phyloP scores from a whole-genome alignment of 1,140 invertebrate genomes.

The Steinernema khuongi region DNA sequence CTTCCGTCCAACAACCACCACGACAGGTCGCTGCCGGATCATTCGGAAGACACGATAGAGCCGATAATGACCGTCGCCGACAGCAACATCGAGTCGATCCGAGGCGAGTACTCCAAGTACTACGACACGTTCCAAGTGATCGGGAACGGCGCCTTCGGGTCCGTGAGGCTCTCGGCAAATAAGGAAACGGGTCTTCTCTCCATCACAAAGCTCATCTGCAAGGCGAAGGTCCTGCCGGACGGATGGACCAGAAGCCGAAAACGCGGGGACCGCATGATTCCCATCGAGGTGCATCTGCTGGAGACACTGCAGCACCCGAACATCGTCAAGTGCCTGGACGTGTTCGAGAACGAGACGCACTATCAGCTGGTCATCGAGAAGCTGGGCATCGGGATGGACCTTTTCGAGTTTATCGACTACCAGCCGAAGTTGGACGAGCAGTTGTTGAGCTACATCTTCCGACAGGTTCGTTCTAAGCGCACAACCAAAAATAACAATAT shows the following conservation, averaged over 20 bases:
- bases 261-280: slow-evolving; percentile 60
- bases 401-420: slow-evolving; percentile 74
- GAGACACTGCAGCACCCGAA: slow-evolving; percentile 69
- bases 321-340: slow-evolving; percentile 70
- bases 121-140: slow-evolving; percentile 71
- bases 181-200: slow-evolving; percentile 67
- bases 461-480: slow-evolving; percentile 66
- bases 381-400: slow-evolving; percentile 73
- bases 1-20: slow-evolving; percentile 22
- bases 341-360: slow-evolving; percentile 70
- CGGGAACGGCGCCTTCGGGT: slow-evolving; percentile 72
- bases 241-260: slow-evolving; percentile 64
- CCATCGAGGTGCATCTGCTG: slow-evolving; percentile 69
- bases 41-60: slow-evolving; percentile 21
- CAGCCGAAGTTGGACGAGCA: slow-evolving; percentile 68
- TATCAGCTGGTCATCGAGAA: slow-evolving; percentile 76
- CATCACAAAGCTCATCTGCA: slow-evolving; percentile 71
- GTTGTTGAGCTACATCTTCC: slow-evolving; percentile 71
- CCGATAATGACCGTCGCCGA: slow-evolving; percentile 39
- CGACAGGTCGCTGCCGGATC: slow-evolving; percentile 18
- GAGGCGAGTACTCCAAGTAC: slow-evolving; percentile 64
- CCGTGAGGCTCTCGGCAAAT: slow-evolving; percentile 68
- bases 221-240: slow-evolving; percentile 69
- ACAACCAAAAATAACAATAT: too few relatives aligned
- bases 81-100: slow-evolving; percentile 46